Evolutionary conservation across 2,888 invertebrate genomes (phyloP), one percentile per base, ranked within the genome.

Genomic region (Melieria omissa): DNA sequence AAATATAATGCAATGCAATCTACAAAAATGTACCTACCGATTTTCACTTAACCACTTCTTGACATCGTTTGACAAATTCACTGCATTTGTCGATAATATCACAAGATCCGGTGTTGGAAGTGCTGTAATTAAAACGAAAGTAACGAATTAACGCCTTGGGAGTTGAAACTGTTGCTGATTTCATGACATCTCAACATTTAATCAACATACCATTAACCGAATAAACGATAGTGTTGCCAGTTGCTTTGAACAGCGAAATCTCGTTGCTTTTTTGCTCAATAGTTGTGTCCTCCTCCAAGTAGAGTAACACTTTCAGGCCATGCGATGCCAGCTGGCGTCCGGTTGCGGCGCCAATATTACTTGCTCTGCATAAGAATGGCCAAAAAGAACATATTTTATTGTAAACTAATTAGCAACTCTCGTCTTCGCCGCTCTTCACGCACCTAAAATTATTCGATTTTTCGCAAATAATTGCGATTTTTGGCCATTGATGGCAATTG

Each of bases 401-500:
- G 58, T 16, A n/a, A 14, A 44, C 8, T 16, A n/a, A 47, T 1
- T n/a, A 4, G 8, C 29, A 12, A 46, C 12, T 16, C 58, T 41
- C 65, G 58, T 75, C 1, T 29, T 29, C 29, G 2, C 29, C 29
- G 29, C 29, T 29, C 29, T 29, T 3, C 29, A 29, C 29, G 29
- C 29, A 79, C 81, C 81, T 81, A 75, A 78, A 83, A 82, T 89
- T 88, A 86, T 93, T 92, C 46, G 92, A 89, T 64, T 91, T 92
- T 78, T 91, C 92, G 80, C 91, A 91, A 73, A 96, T 88, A 74
- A 93, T 91, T 70, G 93, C 93, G 64, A 95, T 94, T 62, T 90
- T 90, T 69, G 96, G 96, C 89, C 92, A 90, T 88, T 97, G 97
- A 88, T 97, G 97, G 75, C 92, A 92, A 87, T 97, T 97, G 80